A percentile compares a stretch with the other conserved stretches of the same genome.
phyloP scores from a whole-genome alignment of 2,797 vertebrate genomes.

The Threskiornis aethiopicus region DNA sequence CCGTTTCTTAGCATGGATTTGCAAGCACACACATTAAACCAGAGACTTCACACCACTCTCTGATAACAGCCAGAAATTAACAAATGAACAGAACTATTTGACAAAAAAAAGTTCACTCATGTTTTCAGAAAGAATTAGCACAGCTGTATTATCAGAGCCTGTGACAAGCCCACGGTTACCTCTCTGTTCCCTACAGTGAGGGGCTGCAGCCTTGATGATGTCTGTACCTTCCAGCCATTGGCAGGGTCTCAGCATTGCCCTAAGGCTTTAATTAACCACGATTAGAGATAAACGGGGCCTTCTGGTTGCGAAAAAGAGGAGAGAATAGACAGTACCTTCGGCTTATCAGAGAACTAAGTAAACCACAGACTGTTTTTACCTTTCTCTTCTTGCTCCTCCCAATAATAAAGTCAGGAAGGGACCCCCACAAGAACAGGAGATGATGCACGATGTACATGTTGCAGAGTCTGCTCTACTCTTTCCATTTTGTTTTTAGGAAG shows the following conservation, averaged over 20 bases:
- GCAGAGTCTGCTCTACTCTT: neutral
- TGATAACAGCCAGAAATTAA: neutral
- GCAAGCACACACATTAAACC: neutral
- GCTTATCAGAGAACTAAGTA: neutral
- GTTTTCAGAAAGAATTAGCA: neutral
- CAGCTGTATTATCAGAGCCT: neutral
- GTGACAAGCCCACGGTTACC: neutral
- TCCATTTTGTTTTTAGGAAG: neutral
- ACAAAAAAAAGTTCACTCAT: neutral
- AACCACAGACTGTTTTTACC: neutral
- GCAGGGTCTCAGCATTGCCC: conserved; percentile 30
- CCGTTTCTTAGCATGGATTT: neutral
- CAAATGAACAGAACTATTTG: neutral
- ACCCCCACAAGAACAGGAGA: neutral
- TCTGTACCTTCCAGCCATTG: conserved; percentile 36
- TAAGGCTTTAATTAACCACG: conserved; percentile 71
- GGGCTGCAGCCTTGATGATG: neutral
- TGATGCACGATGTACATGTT: accelerated
- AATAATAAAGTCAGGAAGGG: neutral
- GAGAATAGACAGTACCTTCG: neutral
- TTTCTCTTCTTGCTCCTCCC: neutral
- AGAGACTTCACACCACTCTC: neutral
- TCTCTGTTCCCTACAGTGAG: neutral
- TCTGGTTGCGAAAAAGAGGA: conserved; percentile 17
- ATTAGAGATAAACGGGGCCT: conserved; percentile 58